These are phyloP conservation scores for Sphaerolaimus hirsutus DNA, from an alignment of 2,888 invertebrate species.

Conservation along the genomic window DNA sequence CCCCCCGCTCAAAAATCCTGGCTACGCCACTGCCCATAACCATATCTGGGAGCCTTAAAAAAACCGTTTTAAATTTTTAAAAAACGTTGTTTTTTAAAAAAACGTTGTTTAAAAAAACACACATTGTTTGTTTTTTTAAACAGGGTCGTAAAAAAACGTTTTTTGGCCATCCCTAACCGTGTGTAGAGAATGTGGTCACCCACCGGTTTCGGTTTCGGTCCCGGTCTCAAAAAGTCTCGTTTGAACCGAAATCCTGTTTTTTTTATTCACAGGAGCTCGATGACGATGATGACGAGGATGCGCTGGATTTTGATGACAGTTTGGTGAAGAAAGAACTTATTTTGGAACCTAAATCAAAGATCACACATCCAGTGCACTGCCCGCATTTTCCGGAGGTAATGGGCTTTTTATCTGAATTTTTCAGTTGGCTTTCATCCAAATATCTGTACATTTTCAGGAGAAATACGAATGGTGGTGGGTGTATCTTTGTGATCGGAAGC, in stretches of 20 bases:
- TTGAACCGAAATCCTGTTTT: slow-evolving; percentile 4
- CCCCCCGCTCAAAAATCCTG: no score
- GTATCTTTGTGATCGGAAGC: slow-evolving; percentile 78
- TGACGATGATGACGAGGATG: slow-evolving; percentile 36
- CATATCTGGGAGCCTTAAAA: no score
- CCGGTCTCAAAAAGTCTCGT: background rate
- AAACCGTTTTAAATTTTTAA: no score
- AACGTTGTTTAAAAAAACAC: no score
- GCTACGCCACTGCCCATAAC: no score
- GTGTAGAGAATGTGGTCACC: background rate
- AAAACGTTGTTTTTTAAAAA: no score
- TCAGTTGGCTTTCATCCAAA: background rate
- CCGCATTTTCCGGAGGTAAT: slow-evolving; percentile 78
- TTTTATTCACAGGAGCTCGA: background rate
- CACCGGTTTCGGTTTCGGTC: background rate
- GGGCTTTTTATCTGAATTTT: background rate
- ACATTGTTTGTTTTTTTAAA: no score
- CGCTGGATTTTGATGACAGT: slow-evolving; percentile 14
- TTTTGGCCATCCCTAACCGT: no score
- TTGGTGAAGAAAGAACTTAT: slow-evolving; percentile 25
- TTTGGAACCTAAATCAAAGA: slow-evolving; percentile 70
- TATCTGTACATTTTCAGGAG: slow-evolving; percentile 30
- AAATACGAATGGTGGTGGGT: slow-evolving; percentile 99
- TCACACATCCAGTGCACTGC: slow-evolving; percentile 85
- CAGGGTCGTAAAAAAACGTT: no score